Base-by-base conservation (phyloP, 2,888 invertebrate genomes). In the Rugalucina vietnamica region DNA sequence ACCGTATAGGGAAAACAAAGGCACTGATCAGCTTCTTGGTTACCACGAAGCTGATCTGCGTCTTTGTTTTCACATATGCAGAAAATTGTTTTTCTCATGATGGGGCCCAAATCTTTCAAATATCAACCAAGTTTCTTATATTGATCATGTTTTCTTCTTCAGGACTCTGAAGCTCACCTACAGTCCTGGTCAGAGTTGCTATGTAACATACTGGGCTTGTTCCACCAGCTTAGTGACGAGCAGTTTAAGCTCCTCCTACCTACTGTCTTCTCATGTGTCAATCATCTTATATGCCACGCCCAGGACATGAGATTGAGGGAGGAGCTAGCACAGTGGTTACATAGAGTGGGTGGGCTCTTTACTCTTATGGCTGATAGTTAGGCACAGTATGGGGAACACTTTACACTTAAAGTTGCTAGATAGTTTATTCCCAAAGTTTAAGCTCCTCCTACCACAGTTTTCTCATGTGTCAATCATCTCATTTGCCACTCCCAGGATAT, bases 121-220 rank as follows among this genome's bases (percentile, higher is more conserved):
- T n/a, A n/a, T n/a, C n/a, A n/a, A n/a, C n/a, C n/a, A n/a, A n/a
- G n/a, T n/a, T n/a, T n/a, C n/a, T n/a, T n/a, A n/a, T n/a, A n/a
- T n/a, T n/a, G n/a, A n/a, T n/a, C n/a, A n/a, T n/a, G n/a, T n/a
- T n/a, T n/a, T 75, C 70, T 79, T 74, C 93, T 95, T 90, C 95
- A 97, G 97, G 97, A 98, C 94, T 97, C 97, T 77, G 98, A 98
- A 93, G 97, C 98, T 27, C 97, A 97, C 93, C 96, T 97, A 85
- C 96, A 97, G 79, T 97, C 98, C 29, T 97, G 98, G 95, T 92
- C 93, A 34, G 94, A 98, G 94, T 97, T 98, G 91, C 96, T 98
- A 90, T 97, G 97, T 94, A 97, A 97, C 32, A 97, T 97, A 88
- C 96, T 98, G 93, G 98, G 98, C 93, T 96, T 98, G 90, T 96